Base-by-base conservation (phyloP, 1,140 invertebrate genomes). In the Anastrepha obliqua region DNA sequence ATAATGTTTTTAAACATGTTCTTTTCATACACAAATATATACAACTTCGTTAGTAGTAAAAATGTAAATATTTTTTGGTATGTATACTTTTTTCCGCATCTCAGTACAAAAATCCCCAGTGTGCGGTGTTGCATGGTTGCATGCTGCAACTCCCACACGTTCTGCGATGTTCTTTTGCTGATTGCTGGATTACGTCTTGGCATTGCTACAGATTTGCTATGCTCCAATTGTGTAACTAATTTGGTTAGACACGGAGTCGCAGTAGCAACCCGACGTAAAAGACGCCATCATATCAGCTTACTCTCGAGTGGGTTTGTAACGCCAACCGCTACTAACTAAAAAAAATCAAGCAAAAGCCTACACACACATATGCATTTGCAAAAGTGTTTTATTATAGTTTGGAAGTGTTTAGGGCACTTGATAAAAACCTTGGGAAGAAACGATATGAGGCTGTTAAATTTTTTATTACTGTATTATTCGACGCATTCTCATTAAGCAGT, bases 171-270 rank as follows among this genome's bases (percentile, higher is more conserved):
- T 81, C 47, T 42, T 81, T 8, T 2, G 17, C 47, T 55, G 17
- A 55, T 55, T 81, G 44, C n/a, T 81, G 74, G 0, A 55, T 55
- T 62, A 62, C 60, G 9, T 15, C 9, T 67, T 67, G n/a, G 9
- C 15, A 42, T 42, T 20, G 74, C n/a, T 55, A 55, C 20, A 62
- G n/a, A 62, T 62, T 62, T 62, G n/a, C 9, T 81, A 1, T 81
- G 74, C 74, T 81, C 74, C 74, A 81, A 51, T 81, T 81, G 74
- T 81, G 74, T 47, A 81, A 81, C 74, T 81, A 81, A 81, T 81
- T 58, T 81, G 74, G 39, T 81, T 29, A 55, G 74, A 81, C 74
- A 55, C 47, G 47, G 8, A 55, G 47, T 29, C 51, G 11, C 51
- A 55, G 51, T 55, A 55, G 51, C 51, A 55, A 55, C 51, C 6